Conservation (phyloP, 2,797 vertebrate genomes). For the Takifugu ocellatus region DNA sequence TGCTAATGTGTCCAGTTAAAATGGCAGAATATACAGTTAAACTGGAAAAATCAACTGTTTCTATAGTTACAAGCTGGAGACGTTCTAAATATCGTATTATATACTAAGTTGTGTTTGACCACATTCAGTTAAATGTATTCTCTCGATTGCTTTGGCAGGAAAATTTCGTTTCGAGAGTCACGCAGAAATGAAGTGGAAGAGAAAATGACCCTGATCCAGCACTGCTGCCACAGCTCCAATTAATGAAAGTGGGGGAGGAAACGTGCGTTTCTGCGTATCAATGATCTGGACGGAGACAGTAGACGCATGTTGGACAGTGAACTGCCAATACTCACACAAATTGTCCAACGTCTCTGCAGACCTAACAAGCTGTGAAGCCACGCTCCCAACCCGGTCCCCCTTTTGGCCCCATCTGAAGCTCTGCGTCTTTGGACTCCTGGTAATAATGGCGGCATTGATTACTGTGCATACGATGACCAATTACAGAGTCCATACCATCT, state of each 20-base stretch:
- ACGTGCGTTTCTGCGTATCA: conserved; percentile 17
- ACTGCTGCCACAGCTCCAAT: no score
- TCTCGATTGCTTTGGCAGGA: no score
- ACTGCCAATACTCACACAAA: conserved; percentile 42
- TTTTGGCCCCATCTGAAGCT: conserved; percentile 45
- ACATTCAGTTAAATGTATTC: no score
- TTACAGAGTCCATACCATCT: conserved; percentile 62
- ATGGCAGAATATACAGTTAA: no score
- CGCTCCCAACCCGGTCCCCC: conserved; percentile 34
- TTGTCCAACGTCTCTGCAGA: conserved; percentile 15
- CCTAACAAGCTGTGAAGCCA: conserved; percentile 55
- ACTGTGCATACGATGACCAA: conserved; percentile 55
- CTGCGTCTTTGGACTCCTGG: conserved; percentile 36
- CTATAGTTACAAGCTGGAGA: no score
- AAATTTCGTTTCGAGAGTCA: no score
- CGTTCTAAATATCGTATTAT: no score
- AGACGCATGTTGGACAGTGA: conserved; percentile 21
- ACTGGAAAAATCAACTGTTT: no score
- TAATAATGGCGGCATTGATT: conserved; percentile 67
- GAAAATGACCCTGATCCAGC: no score
- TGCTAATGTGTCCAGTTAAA: no score
- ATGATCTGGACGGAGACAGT: conserved; percentile 31
- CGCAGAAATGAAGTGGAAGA: no score
- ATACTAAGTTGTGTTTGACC: no score
- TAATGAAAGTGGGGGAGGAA: conserved; percentile 2